Evolutionary conservation across 2,797 vertebrate genomes (phyloP).

Genomic region (Xenopus petersii): DNA sequence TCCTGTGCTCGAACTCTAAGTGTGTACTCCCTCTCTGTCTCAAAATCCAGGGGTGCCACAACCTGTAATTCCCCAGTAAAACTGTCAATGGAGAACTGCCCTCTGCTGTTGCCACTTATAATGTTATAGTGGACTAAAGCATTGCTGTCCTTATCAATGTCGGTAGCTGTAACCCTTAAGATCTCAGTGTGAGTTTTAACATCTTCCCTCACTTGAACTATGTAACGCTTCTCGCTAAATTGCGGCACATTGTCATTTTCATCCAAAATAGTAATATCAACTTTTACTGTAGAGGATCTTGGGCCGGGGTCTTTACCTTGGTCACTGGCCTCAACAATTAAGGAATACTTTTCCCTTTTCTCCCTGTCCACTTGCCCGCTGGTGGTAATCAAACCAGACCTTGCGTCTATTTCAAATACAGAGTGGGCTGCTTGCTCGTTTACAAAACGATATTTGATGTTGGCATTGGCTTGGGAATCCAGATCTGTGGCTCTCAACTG

Average conservation of each 20-base stretch:
- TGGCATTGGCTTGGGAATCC: slow-evolving; percentile 88
- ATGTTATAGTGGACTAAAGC: slow-evolving; percentile 94
- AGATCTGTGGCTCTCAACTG: slow-evolving; percentile 92
- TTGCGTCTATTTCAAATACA: slow-evolving; percentile 89
- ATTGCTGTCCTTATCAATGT: slow-evolving; percentile 90
- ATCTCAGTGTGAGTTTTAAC: slow-evolving; percentile 87
- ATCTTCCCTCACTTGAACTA: slow-evolving; percentile 90
- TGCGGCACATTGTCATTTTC: slow-evolving; percentile 97
- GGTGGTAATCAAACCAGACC: slow-evolving; percentile 94
- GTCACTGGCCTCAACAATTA: slow-evolving; percentile 91
- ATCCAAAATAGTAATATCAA: slow-evolving; percentile 90
- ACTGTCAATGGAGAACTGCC: slow-evolving; percentile 94
- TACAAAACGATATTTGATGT: slow-evolving; percentile 94
- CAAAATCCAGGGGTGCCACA: slow-evolving; percentile 89
- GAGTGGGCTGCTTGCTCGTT: slow-evolving; percentile 73
- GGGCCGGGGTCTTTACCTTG: slow-evolving; percentile 92
- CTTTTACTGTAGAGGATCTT: slow-evolving; percentile 85
- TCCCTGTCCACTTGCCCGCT: slow-evolving; percentile 89
- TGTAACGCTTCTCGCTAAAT: slow-evolving; percentile 95
- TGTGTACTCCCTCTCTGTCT: slow-evolving; percentile 88
- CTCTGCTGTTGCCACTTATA: slow-evolving; percentile 93
- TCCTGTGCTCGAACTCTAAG: slow-evolving; percentile 92
- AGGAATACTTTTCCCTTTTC: slow-evolving; percentile 85
- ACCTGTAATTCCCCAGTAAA: slow-evolving; percentile 93
- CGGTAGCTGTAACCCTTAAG: slow-evolving; percentile 83